Conservation (phyloP, 2,113 vertebrate species). For the Brachyhypopomus gauderio region DNA sequence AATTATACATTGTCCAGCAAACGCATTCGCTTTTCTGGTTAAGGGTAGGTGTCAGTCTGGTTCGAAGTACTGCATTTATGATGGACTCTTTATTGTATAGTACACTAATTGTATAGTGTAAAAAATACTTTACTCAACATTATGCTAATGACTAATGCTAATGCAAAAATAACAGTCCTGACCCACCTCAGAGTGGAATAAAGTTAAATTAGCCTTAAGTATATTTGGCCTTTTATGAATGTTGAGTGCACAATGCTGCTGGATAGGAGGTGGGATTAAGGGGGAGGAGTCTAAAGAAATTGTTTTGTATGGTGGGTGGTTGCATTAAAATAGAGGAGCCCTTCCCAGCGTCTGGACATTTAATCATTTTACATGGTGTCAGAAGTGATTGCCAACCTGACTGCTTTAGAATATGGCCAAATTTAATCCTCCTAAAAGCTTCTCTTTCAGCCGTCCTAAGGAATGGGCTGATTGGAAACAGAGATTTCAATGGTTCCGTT, state of each 20-base stretch:
- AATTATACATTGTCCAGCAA: no score
- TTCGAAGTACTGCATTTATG: no score
- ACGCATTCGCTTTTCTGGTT: no score
- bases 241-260: background rate
- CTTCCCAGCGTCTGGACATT: background rate
- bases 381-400: conserved; percentile 5
- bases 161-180: no score
- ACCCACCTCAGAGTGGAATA: no score
- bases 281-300: background rate
- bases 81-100: no score
- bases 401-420: conserved; percentile 2
- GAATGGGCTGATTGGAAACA: conserved; percentile 45
- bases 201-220: no score
- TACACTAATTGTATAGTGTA: no score
- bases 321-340: background rate
- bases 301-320: background rate
- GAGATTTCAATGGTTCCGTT: conserved; percentile 11
- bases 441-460: conserved; percentile 4
- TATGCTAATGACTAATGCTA: no score
- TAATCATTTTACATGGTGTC: conserved; percentile 13
- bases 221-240: background rate
- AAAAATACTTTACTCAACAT: no score
- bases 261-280: background rate
- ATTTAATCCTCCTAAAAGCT: conserved; percentile 18
- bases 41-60: no score